A percentile compares a stretch with the other conserved stretches of the same genome.
Conservation (phyloP, 1,140 invertebrate genomes). For the Eciton burchellii region DNA sequence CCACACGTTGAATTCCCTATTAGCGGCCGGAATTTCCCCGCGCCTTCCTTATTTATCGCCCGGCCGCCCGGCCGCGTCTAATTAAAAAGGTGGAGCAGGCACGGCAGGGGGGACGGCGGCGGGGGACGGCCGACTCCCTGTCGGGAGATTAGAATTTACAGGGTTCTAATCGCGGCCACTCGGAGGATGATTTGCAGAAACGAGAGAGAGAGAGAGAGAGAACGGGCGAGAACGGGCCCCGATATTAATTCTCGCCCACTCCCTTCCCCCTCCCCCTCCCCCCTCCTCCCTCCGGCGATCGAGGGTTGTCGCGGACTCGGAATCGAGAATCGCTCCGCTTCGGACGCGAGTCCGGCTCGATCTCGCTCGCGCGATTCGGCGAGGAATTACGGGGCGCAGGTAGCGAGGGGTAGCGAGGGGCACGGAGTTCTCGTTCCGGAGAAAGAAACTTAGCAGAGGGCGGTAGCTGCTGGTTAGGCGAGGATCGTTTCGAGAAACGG, state of each 20-base stretch:
- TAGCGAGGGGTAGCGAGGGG: too few species aligned
- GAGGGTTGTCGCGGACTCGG: too few species aligned
- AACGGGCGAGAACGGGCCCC: neutral
- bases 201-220: too few species aligned
- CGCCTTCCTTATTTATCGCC: conserved; percentile 67
- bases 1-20: conserved; percentile 51
- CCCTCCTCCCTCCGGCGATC: too few species aligned
- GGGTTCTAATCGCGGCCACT: conserved; percentile 47
- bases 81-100: conserved; percentile 62
- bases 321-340: too few species aligned
- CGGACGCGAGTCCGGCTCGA: too few species aligned
- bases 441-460: conserved; percentile 65
- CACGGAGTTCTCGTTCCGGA: too few species aligned
- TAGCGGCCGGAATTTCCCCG: conserved; percentile 49
- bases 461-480: conserved; percentile 49
- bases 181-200: conserved; percentile 44
- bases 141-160: conserved; percentile 72
- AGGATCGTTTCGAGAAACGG: too few species aligned
- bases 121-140: conserved; percentile 31
- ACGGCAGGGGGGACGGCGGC: neutral
- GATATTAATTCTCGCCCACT: conserved; percentile 25
- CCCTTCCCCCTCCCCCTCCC: too few species aligned
- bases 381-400: too few species aligned
- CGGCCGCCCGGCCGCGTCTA: conserved; percentile 56
- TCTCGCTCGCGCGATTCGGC: too few species aligned